Percentiles rank a stretch among this genome's conserved stretches.
Evolutionary conservation across 1,140 invertebrate species (phyloP).

Genomic region (Ostrea edulis): DNA sequence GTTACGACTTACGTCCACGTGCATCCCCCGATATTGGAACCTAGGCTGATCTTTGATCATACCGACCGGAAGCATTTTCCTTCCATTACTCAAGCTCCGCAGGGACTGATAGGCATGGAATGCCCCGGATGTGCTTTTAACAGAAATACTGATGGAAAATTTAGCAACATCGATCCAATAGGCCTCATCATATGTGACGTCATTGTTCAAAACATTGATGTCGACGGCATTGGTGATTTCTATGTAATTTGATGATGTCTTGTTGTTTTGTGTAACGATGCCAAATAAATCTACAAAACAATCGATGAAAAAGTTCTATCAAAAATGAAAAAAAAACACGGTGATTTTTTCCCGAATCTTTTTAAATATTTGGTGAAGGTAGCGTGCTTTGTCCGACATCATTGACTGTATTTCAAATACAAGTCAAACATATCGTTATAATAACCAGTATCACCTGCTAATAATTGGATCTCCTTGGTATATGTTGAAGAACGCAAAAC

Average conservation of each 20-base stretch:
- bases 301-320: neutral
- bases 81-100: slow-evolving; percentile 52
- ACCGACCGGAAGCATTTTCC: slow-evolving; percentile 17
- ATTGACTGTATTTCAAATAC: neutral
- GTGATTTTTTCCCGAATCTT: neutral
- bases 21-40: slow-evolving; percentile 70
- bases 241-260: neutral
- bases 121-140: slow-evolving; percentile 44
- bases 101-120: slow-evolving; percentile 69
- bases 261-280: neutral
- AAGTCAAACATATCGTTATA: neutral
- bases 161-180: neutral
- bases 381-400: too few relatives aligned
- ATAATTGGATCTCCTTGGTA: neutral
- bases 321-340: neutral
- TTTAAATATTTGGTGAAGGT: neutral
- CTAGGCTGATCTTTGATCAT: slow-evolving; percentile 51
- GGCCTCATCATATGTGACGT: neutral
- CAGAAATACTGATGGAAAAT: neutral
- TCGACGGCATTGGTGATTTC: neutral
- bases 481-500: neutral
- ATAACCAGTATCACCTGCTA: slow-evolving; percentile 7
- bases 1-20: slow-evolving; percentile 73
- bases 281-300: neutral
- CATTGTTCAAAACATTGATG: neutral